Percentiles rank a stretch among this genome's conserved stretches.
phyloP scores from a whole-genome alignment of 2,113 vertebrate species.

The Cavia aperea region DNA sequence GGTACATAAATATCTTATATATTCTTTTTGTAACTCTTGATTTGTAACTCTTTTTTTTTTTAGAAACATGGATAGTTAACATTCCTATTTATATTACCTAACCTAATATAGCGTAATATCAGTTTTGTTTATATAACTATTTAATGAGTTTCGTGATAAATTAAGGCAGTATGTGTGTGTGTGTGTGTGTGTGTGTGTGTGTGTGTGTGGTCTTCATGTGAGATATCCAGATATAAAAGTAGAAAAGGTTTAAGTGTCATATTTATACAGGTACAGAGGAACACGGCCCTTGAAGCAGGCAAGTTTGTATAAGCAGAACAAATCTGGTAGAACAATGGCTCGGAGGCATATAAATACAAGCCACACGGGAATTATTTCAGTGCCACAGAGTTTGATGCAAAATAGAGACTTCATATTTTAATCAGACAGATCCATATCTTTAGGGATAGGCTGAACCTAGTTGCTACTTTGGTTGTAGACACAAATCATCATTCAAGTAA shows the following conservation, averaged over 20 bases:
- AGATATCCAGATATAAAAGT: neutral
- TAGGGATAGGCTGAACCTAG: neutral
- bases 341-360: neutral
- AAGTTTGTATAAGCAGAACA: neutral
- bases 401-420: neutral
- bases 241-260: neutral
- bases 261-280: rapidly evolving
- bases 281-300: neutral
- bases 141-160: neutral
- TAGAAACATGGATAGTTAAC: neutral
- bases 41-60: neutral
- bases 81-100: neutral
- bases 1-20: neutral
- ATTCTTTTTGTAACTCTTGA: neutral
- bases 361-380: neutral
- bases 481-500: slow-evolving; percentile 21
- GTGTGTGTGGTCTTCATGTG: neutral
- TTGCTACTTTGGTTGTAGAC: neutral
- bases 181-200: neutral
- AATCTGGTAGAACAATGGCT: neutral
- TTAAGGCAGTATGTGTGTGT: rapidly evolving
- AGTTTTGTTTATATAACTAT: neutral
- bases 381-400: neutral
- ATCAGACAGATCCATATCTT: neutral
- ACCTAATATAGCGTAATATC: neutral